phyloP scores from a whole-genome alignment of 2,888 invertebrate species.

The Petrophora chlorosata region DNA sequence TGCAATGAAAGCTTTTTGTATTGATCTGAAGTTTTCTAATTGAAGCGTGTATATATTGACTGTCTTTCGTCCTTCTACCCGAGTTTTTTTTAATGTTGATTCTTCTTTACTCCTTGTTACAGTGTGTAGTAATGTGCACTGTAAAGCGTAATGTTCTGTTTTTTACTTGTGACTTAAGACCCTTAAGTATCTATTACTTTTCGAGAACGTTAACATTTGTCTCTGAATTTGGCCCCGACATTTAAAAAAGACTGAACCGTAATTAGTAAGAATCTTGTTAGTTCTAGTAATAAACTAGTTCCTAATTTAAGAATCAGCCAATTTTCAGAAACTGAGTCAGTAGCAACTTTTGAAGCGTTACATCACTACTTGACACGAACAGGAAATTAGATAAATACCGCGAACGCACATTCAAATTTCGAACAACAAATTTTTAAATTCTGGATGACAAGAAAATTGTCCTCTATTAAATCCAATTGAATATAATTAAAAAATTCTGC shows the following conservation, averaged over 20 bases:
- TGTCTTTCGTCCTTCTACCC: background rate
- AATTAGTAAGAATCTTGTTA: conserved; percentile 3
- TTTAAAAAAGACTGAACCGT: background rate
- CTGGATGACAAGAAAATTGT: conserved; percentile 42
- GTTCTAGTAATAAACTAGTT: conserved; percentile 3
- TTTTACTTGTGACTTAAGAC: too few relatives aligned
- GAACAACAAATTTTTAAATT: conserved; percentile 36
- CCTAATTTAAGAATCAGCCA: conserved; percentile 6
- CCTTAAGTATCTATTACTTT: too few relatives aligned
- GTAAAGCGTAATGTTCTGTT: too few relatives aligned
- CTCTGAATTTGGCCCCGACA: background rate
- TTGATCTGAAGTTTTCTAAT: conserved; percentile 10
- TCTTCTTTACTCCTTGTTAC: too few relatives aligned
- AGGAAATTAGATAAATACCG: conserved; percentile 69
- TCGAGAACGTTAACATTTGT: too few relatives aligned
- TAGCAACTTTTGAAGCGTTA: conserved; percentile 42
- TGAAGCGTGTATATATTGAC: conserved; percentile 1
- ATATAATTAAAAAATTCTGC: conserved; percentile 58
- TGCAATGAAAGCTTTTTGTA: conserved; percentile 15
- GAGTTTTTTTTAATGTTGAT: too few relatives aligned
- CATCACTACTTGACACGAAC: conserved; percentile 51
- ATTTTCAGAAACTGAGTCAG: conserved; percentile 45
- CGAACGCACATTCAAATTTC: conserved; percentile 35
- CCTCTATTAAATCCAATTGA: conserved; percentile 45
- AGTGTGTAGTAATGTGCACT: too few relatives aligned